Conservation (phyloP, 2,888 invertebrate genomes). For the Drosophila diplacantha region DNA sequence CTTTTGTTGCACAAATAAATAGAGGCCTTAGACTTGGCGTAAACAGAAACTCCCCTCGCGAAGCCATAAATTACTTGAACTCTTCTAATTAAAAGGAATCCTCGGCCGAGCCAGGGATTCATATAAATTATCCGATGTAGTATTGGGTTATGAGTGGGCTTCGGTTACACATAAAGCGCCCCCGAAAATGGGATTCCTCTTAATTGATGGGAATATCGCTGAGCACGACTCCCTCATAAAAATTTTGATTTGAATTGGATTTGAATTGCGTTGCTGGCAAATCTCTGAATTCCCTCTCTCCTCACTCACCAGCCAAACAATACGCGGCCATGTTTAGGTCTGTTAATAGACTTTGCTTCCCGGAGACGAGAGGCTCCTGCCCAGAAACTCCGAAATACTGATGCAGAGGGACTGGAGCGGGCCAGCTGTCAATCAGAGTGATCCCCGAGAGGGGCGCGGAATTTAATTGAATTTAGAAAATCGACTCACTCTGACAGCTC, state of each 20-base stretch:
- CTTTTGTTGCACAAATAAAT: constrained; percentile 61
- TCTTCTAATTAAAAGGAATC: constrained; percentile 60
- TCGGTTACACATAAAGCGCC: constrained; percentile 30
- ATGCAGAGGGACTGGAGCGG: constrained; percentile 17
- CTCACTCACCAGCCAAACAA: constrained; percentile 20
- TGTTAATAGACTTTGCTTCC: constrained; percentile 30
- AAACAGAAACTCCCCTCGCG: constrained; percentile 40
- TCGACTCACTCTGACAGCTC: constrained; percentile 57
- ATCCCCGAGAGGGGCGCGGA: constrained; percentile 32
- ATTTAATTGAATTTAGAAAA: constrained; percentile 64
- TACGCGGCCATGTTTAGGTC: constrained; percentile 30
- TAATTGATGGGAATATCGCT: constrained; percentile 23
- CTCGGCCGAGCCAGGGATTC: constrained; percentile 18
- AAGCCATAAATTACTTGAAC: constrained; percentile 56
- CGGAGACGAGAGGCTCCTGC: constrained; percentile 6
- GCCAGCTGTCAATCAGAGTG: constrained; percentile 59
- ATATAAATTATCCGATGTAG: constrained; percentile 4
- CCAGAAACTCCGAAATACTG: constrained; percentile 12
- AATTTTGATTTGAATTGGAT: constrained; percentile 32
- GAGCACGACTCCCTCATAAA: constrained; percentile 27
- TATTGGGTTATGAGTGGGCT: constrained; percentile 29
- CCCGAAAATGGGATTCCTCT: constrained; percentile 12
- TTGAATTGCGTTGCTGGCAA: constrained; percentile 35
- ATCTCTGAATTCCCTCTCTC: constrained; percentile 9
- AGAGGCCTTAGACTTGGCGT: constrained; percentile 29